Conservation (phyloP, 2,888 invertebrate genomes). For the Lasiommata megera region DNA sequence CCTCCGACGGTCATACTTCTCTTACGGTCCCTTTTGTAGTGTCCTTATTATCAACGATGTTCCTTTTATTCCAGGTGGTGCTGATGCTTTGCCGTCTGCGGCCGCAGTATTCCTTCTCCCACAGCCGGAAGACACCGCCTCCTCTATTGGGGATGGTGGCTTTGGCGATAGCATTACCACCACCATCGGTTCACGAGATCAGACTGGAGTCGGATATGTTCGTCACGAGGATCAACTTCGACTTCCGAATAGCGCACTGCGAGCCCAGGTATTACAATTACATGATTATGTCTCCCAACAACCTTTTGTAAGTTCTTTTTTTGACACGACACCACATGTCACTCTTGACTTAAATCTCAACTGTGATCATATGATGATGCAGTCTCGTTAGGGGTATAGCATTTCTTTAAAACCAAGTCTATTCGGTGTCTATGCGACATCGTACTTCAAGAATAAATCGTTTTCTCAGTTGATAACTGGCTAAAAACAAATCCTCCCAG, state of each 20-base stretch:
- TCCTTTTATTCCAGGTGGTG: conserved; percentile 88
- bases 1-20: no score
- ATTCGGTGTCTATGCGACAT: no score
- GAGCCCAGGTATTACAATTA: conserved; percentile 90
- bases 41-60: conserved; percentile 22
- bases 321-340: neutral
- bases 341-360: no score
- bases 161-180: conserved; percentile 96
- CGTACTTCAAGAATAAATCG: no score
- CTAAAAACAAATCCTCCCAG: no score
- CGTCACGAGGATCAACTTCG: conserved; percentile 96
- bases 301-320: no score
- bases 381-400: no score
- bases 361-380: no score
- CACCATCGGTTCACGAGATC: conserved; percentile 98
- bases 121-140: conserved; percentile 92
- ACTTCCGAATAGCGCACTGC: conserved; percentile 98
- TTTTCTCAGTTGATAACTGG: no score
- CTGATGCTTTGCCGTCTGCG: conserved; percentile 94
- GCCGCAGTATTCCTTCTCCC: conserved; percentile 95
- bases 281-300: neutral
- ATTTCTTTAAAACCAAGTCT: no score
- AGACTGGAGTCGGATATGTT: conserved; percentile 97
- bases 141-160: conserved; percentile 96
- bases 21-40: neutral